phyloP scores from a whole-genome alignment of 2,113 vertebrate species.

The Pollimyrus isidori region DNA sequence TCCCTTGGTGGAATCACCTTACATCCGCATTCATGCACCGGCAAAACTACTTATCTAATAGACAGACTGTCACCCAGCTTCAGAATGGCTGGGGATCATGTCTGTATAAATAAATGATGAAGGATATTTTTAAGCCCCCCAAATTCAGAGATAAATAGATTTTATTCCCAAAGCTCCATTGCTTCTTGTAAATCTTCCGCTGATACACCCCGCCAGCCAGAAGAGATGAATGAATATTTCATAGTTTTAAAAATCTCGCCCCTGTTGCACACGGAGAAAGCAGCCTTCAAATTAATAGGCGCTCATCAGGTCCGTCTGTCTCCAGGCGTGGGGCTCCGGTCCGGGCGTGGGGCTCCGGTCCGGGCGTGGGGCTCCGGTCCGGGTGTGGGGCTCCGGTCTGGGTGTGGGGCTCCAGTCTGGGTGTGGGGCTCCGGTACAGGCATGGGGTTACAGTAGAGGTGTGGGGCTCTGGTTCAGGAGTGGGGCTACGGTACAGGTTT shows the following conservation, averaged over 20 bases:
- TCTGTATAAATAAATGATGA: conserved; percentile 49
- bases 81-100: conserved; percentile 30
- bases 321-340: neutral
- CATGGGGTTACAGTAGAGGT: fast-evolving
- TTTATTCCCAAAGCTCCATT: conserved; percentile 47
- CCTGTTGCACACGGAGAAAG: conserved; percentile 27
- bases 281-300: conserved; percentile 38
- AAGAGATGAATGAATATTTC: conserved; percentile 54
- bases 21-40: neutral
- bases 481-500: neutral
- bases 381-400: too few species aligned
- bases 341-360: neutral
- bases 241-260: conserved; percentile 46
- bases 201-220: conserved; percentile 51
- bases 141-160: conserved; percentile 56
- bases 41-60: conserved; percentile 22
- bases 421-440: neutral
- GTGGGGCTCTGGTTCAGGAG: too few species aligned
- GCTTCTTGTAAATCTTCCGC: conserved; percentile 44
- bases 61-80: conserved; percentile 37
- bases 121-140: conserved; percentile 50
- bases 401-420: too few species aligned
- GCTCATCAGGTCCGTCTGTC: conserved; percentile 39
- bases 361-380: too few species aligned
- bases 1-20: neutral